phyloP scores from a whole-genome alignment of 2,797 vertebrate genomes.

The Microctenopoma steveboyesi region DNA sequence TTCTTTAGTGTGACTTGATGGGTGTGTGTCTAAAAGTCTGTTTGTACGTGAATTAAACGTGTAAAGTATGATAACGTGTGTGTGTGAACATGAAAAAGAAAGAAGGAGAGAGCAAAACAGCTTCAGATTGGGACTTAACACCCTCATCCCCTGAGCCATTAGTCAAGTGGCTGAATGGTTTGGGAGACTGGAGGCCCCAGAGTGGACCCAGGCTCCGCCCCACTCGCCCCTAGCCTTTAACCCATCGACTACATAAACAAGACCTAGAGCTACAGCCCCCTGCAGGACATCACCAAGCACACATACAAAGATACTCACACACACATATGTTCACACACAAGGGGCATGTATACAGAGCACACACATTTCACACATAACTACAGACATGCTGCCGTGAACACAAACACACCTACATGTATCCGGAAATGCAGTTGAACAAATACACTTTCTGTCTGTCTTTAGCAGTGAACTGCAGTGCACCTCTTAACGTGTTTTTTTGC shows the following conservation, averaged over 20 bases:
- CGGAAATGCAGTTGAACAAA: conserved; percentile 48
- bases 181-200: conserved; percentile 73
- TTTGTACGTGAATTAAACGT: conserved; percentile 34
- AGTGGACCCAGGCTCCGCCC: conserved; percentile 70
- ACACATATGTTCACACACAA: conserved; percentile 60
- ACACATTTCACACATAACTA: conserved; percentile 13
- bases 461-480: conserved; percentile 38
- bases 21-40: conserved; percentile 7
- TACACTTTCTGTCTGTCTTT: conserved; percentile 20
- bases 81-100: conserved; percentile 22
- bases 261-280: conserved; percentile 79
- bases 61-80: conserved; percentile 17
- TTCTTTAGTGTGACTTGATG: background rate
- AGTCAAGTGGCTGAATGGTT: conserved; percentile 78
- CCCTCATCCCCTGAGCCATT: conserved; percentile 70
- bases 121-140: conserved; percentile 53
- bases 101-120: conserved; percentile 33
- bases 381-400: conserved; percentile 30
- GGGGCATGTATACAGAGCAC: conserved; percentile 22
- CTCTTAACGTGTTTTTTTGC: conserved; percentile 6
- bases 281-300: conserved; percentile 69
- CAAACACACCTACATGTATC: conserved; percentile 41
- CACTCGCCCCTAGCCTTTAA: conserved; percentile 78
- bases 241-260: conserved; percentile 78
- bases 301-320: conserved; percentile 60